Base-by-base conservation (phyloP, 2,113 vertebrate genomes). In the Excalfactoria chinensis region DNA sequence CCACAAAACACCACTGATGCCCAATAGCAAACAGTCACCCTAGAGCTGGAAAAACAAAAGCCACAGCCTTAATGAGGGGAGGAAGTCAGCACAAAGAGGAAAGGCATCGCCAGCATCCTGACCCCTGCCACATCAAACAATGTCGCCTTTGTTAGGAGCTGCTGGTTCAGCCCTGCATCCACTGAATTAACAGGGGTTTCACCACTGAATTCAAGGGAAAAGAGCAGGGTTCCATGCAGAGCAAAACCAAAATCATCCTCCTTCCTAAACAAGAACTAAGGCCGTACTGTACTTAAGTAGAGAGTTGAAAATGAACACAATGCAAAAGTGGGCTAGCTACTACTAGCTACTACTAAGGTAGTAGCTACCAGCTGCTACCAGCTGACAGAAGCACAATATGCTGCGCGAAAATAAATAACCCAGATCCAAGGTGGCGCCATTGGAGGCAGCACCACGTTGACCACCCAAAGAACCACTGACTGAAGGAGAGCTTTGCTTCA, bases 61-160 rank as follows among this genome's bases (percentile, higher is more conserved):
- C 68, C 92, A 80, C 82, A 80, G 69, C 75, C 75, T 56, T 73
- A 83, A 79, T 70, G 68, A 95, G 79, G 55, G 73, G 75, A 91
- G 93, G 93, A 95, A 95, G 71, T 55, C 78, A 95, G 72, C 71
- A 93, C 71, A 89, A 93, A 93, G 90, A 49, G 21, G 2, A 91
- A 88, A 91, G 63, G 28, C 90, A 91, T 59, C 88, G 79, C 71
- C 85, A 91, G 60, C 82, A 83, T 80, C 88, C 84, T 76, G 85
- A 73, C 75, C 51, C 87, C 93, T 62, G 93, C 79, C 83, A 76
- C 25, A 83, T 40, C 0, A 0, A 88, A 94, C 93, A 93, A 93
- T 80, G 43, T 58, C 34, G 72, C 46, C 76, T 91, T 91, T 95
- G 85, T 93, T 87, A 32, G 0, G 2, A 91, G 41, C 13, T 0